These are phyloP conservation scores for Vireo griseus DNA, from an alignment of 2,797 vertebrate species.

Conservation along the genomic window DNA sequence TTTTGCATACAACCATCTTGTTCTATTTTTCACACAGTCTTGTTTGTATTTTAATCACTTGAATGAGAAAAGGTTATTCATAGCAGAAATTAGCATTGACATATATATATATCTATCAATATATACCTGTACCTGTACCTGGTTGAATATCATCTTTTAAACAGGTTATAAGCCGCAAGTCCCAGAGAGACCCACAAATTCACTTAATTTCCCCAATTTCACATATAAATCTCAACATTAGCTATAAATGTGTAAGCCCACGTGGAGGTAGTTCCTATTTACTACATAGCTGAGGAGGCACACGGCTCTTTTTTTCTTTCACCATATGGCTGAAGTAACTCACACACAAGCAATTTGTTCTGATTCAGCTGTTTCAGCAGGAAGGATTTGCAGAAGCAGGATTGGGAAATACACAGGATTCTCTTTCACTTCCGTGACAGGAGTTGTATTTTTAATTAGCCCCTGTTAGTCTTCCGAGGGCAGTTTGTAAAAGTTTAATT, in stretches of 20 bases:
- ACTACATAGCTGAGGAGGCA: slow-evolving; percentile 9
- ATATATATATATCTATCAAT: neutral
- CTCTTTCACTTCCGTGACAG: slow-evolving; percentile 59
- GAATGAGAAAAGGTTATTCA: neutral
- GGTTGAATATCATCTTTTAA: neutral
- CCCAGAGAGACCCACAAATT: neutral
- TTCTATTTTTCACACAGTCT: neutral
- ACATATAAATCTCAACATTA: neutral
- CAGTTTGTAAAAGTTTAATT: neutral
- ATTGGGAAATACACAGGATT: slow-evolving; percentile 45
- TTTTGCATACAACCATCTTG: neutral
- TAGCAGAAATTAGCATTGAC: neutral
- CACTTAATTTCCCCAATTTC: neutral
- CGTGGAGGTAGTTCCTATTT: slow-evolving; percentile 29
- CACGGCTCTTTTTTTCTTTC: neutral
- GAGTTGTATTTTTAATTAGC: slow-evolving; percentile 54
- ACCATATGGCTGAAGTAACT: slow-evolving; percentile 36
- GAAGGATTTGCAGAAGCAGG: slow-evolving; percentile 56
- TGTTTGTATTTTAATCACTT: neutral
- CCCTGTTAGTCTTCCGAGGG: neutral
- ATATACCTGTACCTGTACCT: neutral
- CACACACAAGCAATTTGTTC: slow-evolving; percentile 23
- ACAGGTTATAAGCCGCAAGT: neutral
- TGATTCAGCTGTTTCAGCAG: slow-evolving; percentile 57
- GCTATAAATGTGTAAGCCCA: slow-evolving; percentile 21